Evolutionary conservation across 2,113 vertebrate species (phyloP), one percentile per base, ranked within the genome.

Genomic region (Carollia perspicillata): DNA sequence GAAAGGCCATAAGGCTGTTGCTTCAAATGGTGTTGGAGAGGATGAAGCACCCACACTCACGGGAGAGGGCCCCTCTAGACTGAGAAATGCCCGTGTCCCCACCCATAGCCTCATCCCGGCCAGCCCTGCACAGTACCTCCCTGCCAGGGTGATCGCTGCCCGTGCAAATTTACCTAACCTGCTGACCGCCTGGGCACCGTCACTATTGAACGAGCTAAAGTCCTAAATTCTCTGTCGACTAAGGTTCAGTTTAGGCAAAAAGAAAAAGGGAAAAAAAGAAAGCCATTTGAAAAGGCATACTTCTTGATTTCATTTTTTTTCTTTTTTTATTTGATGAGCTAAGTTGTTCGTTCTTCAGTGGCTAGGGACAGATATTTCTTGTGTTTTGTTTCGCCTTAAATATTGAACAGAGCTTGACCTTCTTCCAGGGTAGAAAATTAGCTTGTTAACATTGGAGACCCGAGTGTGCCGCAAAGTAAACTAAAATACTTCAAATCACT

Each of bases 371-470:
- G 40, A 51, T 60, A 33, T 30, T 92, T 55, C 69, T 77, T 69
- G 55, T 65, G 74, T 89, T 93, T 95, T 94, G 63, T 95, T 95
- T 93, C 86, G 30, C 55, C 60, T 85, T 55, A 83, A 93, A 69
- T 75, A 69, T 40, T 86, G 40, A 94, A 79, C 47, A 93, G 66
- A 86, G 40, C 51, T 58, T 85, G 68, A 90, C 68, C 84, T 93
- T 90, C 37, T 47, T 78, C 30, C 18, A 55, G 40, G 51, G 12
- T 10, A 74, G 74, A 79, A 88, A 90, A 93, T 84, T 81, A 77
- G 60, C 60, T 81, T 22, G 58, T 93, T 92, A 84, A 44, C 86
- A 14, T 16, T 72, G 75, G 77, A 44, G 53, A 60, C 37, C 37
- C 2, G 42, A 90, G 33, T 84, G 60, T 63, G 65, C 68, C 68